phyloP scores from a whole-genome alignment of 2,888 invertebrate species.

The Cryptocheilus praepositus region DNA sequence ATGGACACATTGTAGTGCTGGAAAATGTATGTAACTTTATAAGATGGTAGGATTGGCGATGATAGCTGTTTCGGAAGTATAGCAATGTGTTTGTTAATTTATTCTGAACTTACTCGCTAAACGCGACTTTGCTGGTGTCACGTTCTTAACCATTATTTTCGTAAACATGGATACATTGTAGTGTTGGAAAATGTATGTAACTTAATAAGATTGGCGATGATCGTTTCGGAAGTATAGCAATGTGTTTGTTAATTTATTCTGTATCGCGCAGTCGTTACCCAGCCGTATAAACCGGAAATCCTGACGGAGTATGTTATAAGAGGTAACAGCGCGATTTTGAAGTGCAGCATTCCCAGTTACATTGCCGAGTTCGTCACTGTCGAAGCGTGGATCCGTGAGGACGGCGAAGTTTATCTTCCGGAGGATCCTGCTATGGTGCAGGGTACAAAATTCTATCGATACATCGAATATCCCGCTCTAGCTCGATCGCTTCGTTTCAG shows the following conservation, averaged over 20 bases:
- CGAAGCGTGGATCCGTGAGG: conserved; percentile 83
- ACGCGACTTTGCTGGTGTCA: too few relatives aligned
- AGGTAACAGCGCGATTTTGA: conserved; percentile 83
- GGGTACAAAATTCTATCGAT: conserved; percentile 54
- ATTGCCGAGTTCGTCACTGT: conserved; percentile 85
- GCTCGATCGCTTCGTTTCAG: background rate
- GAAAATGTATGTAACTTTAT: too few relatives aligned
- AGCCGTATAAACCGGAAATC: conserved; percentile 84
- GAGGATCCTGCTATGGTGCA: conserved; percentile 57
- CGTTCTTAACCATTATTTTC: too few relatives aligned
- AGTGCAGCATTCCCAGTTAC: conserved; percentile 85
- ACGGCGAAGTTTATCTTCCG: conserved; percentile 76
- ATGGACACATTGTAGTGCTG: too few relatives aligned
- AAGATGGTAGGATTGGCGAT: too few relatives aligned
- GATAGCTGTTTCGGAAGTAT: too few relatives aligned
- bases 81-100: too few relatives aligned
- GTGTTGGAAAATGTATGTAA: too few relatives aligned
- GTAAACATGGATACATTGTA: too few relatives aligned
- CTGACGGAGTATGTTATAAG: conserved; percentile 85
- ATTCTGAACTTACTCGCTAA: too few relatives aligned
- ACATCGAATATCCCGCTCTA: conserved; percentile 25
- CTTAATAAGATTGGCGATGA: too few relatives aligned
- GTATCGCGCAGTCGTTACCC: conserved; percentile 80
- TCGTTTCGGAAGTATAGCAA: conserved; percentile 1
- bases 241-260: background rate